These are phyloP conservation scores for Felis chaus DNA, from an alignment of 2,113 vertebrate species.

Conservation along the genomic window DNA sequence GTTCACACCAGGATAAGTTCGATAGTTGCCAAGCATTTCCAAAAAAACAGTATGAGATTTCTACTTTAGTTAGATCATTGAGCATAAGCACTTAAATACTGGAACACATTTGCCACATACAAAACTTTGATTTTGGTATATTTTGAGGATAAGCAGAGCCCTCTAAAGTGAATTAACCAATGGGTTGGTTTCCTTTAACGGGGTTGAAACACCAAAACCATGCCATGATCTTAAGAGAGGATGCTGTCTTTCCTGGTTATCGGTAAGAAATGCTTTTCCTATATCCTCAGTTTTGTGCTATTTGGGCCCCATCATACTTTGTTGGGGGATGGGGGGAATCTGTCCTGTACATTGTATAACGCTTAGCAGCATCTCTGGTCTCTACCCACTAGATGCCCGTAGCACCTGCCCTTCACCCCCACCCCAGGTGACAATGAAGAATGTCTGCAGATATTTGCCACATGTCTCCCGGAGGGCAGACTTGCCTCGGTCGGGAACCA, in stretches of 20 bases:
- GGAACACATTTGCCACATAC: not conserved
- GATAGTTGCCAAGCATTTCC: not conserved
- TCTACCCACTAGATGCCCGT: not conserved
- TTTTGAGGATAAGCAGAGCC: not conserved
- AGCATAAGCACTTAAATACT: not conserved
- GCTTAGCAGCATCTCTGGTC: not conserved
- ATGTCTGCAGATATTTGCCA: not conserved
- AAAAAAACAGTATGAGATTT: not conserved
- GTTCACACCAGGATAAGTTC: not conserved
- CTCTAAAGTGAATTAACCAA: not conserved
- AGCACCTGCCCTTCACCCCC: not conserved
- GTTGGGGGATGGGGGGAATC: no score
- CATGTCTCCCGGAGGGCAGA: not conserved
- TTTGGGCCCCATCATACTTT: not conserved
- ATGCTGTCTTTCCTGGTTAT: not conserved
- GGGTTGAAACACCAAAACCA: not conserved
- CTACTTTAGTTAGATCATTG: not conserved
- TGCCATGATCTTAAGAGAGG: not conserved
- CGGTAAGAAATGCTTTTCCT: not conserved
- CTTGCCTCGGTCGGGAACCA: not conserved
- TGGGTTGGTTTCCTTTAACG: not conserved
- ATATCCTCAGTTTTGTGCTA: not conserved
- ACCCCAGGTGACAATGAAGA: not conserved
- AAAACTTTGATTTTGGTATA: not conserved
- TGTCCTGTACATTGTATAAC: rapidly evolving